phyloP scores from a whole-genome alignment of 2,113 vertebrate species.

The Trinectes maculatus region DNA sequence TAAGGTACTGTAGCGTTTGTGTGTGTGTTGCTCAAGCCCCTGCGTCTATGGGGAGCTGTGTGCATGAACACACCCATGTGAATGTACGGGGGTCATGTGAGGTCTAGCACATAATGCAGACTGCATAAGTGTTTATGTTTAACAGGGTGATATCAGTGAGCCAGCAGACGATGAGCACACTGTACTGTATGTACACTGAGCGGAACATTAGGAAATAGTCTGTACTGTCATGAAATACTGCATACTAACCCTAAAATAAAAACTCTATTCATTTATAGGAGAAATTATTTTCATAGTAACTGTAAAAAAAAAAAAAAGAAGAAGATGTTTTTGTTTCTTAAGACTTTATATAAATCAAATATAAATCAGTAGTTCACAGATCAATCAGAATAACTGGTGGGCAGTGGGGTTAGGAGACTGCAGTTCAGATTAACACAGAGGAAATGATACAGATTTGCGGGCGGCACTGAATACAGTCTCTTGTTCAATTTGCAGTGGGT shows the following conservation, averaged over 20 bases:
- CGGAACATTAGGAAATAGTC: conserved; percentile 25
- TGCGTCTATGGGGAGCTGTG: conserved; percentile 30
- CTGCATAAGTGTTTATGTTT: conserved; percentile 56
- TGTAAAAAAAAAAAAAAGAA: too few species aligned
- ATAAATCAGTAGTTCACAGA: conserved; percentile 9
- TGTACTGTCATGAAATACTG: conserved; percentile 21
- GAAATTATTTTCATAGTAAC: background rate
- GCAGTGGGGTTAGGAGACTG: conserved; percentile 2
- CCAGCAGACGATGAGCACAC: conserved; percentile 21
- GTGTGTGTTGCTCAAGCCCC: conserved; percentile 2
- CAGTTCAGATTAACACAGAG: conserved; percentile 56
- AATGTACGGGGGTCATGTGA: conserved; percentile 62
- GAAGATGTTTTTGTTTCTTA: background rate
- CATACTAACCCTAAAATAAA: too few species aligned
- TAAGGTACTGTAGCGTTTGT: conserved; percentile 73
- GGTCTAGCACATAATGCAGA: conserved; percentile 52
- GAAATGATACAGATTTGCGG: conserved; percentile 65
- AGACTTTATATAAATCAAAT: conserved; percentile 4
- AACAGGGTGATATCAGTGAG: conserved; percentile 46
- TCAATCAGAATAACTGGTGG: conserved; percentile 28
- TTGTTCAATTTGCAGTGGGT: conserved; percentile 80
- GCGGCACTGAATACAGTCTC: conserved; percentile 64
- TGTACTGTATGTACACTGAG: conserved; percentile 14
- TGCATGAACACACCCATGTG: conserved; percentile 49
- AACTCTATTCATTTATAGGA: background rate